These are phyloP conservation scores for Rhogogaster chlorosoma DNA, from an alignment of 2,888 invertebrate genomes.

Conservation along the genomic window DNA sequence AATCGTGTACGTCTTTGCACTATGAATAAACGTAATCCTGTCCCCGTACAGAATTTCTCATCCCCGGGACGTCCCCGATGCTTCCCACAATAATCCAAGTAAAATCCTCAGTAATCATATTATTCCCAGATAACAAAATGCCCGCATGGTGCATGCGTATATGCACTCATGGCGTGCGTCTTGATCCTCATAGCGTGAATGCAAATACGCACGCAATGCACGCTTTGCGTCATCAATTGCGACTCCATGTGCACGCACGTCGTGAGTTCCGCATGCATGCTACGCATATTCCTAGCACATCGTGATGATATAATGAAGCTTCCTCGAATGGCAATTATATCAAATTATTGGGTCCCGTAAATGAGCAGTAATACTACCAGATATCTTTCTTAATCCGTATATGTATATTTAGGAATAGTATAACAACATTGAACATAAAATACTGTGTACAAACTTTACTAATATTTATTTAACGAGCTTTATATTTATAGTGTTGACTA, in stretches of 20 bases:
- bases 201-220: not conserved
- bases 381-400: too few species aligned
- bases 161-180: not conserved
- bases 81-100: too few species aligned
- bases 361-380: too few species aligned
- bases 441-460: too few species aligned
- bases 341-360: not conserved
- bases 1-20: constrained; percentile 17
- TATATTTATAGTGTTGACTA: too few species aligned
- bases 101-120: too few species aligned
- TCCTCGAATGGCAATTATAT: not conserved
- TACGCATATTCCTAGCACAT: not conserved
- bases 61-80: too few species aligned
- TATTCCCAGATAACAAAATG: not conserved
- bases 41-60: not conserved
- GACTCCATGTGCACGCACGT: not conserved
- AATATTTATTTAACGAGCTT: too few species aligned
- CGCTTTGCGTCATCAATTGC: not conserved
- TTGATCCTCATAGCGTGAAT: not conserved
- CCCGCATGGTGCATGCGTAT: not conserved
- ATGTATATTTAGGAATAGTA: too few species aligned
- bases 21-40: constrained; percentile 9
- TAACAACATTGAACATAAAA: too few species aligned
- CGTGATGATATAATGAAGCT: not conserved
- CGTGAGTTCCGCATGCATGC: not conserved